Evolutionary conservation across 2,797 vertebrate species (phyloP).

Genomic region (Schizopygopsis pylzovi): DNA sequence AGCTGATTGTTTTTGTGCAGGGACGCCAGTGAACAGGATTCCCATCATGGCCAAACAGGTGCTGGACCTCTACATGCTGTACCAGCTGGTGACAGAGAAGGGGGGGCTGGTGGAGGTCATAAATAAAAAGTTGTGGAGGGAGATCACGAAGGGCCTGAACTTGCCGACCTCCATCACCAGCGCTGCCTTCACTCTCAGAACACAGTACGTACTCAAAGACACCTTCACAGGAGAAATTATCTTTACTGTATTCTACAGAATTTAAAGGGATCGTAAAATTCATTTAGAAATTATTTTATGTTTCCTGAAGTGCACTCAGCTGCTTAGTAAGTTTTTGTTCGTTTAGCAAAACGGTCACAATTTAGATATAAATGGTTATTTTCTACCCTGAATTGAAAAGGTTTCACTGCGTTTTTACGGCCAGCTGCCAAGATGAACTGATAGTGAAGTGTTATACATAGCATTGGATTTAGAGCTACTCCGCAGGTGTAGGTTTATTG

Average conservation of each 20-base stretch:
- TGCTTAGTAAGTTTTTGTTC: no score
- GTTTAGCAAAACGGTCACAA: no score
- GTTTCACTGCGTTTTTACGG: no score
- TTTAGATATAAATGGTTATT: no score
- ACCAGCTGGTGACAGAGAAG: slow-evolving; percentile 95
- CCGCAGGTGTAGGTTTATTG: no score
- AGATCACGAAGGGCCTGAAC: slow-evolving; percentile 97
- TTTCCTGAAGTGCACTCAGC: not conserved
- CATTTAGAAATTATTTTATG: not conserved
- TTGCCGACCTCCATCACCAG: slow-evolving; percentile 99
- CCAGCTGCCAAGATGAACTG: no score
- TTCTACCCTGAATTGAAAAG: no score
- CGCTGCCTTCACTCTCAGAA: slow-evolving; percentile 96
- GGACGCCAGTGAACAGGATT: slow-evolving; percentile 96
- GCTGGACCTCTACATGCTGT: slow-evolving; percentile 95
- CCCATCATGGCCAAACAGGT: slow-evolving; percentile 99
- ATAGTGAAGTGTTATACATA: no score
- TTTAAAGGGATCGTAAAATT: no score
- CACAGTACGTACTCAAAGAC: slow-evolving; percentile 84
- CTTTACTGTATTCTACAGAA: no score
- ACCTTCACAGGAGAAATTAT: not conserved
- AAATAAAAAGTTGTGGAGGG: slow-evolving; percentile 98
- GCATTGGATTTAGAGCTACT: no score
- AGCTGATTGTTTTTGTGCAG: slow-evolving; percentile 68
- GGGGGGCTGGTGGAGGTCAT: slow-evolving; percentile 97